Evolutionary conservation across 1,140 invertebrate genomes (phyloP), one percentile per base, ranked within the genome.

Genomic region (Andricus grossulariae): DNA sequence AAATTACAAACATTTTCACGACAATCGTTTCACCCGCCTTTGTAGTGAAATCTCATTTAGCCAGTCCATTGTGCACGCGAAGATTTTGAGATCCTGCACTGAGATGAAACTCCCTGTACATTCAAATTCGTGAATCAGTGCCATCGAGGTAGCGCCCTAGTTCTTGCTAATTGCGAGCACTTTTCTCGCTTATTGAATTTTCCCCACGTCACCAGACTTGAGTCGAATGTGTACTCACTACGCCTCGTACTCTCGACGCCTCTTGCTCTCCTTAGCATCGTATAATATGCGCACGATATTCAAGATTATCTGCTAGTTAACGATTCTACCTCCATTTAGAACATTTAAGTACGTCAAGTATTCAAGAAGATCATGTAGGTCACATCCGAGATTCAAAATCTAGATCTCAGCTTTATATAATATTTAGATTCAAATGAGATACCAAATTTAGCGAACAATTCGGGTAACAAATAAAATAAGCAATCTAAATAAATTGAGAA

Each of bases 101-200:
- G 57, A 66, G 57, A 66, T 66, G 25, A 66, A 39, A 32, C 60
- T 32, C 32, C 25, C 25, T 66, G 32, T 66, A 45, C 25, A 66
- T 45, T 66, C 13, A 66, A 66, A 66, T 81, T 76, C 74, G 55
- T 66, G 60, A 81, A 78, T 81, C 80, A 76, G 78, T 70, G 74
- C 71, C 73, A 78, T 80, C 79, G 77, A 80, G 75, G 76, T 73
- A 72, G 72, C 76, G 79, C 72, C 79, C 83, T 77, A 86, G 78
- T 86, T 86, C 77, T 80, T 74, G 79, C 80, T 84, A 84, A 86
- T 86, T 86, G 74, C 81, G 50, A 80, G 74, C 80, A 84, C 80
- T 83, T 84, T 86, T 84, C 80, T 79, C 76, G 82, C 78, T 83
- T 81, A 84, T 84, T 82, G 72, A 80, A 80, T 82, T 82, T 82